These are phyloP conservation scores for Paratrypauchen microcephalus DNA, from an alignment of 2,797 vertebrate species.

Conservation along the genomic window DNA sequence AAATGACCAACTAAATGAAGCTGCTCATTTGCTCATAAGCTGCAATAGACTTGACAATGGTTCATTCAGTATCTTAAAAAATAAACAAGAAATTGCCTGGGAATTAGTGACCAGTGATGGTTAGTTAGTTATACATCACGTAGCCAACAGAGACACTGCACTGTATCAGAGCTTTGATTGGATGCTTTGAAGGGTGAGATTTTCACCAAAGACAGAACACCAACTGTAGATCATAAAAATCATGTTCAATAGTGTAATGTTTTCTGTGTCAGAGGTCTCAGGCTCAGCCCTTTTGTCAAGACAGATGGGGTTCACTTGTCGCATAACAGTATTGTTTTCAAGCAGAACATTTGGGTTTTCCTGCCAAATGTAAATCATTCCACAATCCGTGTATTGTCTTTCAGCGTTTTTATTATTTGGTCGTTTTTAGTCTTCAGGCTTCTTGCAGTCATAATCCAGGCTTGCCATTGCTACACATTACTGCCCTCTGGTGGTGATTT, in stretches of 20 bases:
- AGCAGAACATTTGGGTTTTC: not conserved
- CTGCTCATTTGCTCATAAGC: slow-evolving; percentile 37
- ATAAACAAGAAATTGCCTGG: not conserved
- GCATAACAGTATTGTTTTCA: slow-evolving; percentile 7
- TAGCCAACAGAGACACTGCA: slow-evolving; percentile 35
- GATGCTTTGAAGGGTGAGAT: not conserved
- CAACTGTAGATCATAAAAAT: slow-evolving; percentile 55
- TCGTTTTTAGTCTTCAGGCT: not conserved
- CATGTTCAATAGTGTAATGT: not conserved
- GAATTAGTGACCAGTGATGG: not conserved
- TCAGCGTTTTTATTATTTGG: not conserved
- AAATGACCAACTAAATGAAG: slow-evolving; percentile 23
- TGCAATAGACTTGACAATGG: slow-evolving; percentile 18
- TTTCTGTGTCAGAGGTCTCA: too few relatives aligned
- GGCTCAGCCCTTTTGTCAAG: not conserved
- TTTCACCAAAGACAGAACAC: slow-evolving; percentile 39
- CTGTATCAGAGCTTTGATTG: slow-evolving; percentile 33
- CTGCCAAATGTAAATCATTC: slow-evolving; percentile 1
- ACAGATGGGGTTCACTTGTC: slow-evolving; percentile 4
- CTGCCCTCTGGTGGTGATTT: slow-evolving; percentile 48
- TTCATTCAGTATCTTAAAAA: not conserved
- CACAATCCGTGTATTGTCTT: not conserved
- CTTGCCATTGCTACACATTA: not conserved
- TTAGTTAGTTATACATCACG: slow-evolving; percentile 6
- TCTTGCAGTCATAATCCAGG: not conserved